Percentiles rank a stretch among this genome's conserved stretches.
Conservation (phyloP, 2,797 vertebrate genomes). For the Varecia variegata region DNA sequence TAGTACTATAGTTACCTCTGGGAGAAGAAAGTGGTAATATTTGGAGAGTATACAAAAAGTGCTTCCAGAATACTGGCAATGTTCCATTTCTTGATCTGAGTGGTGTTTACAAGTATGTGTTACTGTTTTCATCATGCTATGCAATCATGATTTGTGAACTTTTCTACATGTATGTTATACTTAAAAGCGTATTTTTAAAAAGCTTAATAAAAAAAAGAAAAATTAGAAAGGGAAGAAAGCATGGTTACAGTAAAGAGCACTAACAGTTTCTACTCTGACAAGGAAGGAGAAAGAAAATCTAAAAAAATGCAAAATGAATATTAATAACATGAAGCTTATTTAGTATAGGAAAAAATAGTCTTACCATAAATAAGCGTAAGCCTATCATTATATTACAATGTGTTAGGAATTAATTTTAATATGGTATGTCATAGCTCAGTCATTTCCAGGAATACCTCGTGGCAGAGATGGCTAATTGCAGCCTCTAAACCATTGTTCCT, state of each 20-base stretch:
- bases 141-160: background rate
- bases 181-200: conserved; percentile 6
- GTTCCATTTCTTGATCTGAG: background rate
- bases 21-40: background rate
- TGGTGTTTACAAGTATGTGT: background rate
- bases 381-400: background rate
- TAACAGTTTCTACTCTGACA: background rate
- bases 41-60: background rate
- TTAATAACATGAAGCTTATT: background rate
- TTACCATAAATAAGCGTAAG: background rate
- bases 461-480: background rate
- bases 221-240: background rate
- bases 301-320: background rate
- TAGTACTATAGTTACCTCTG: background rate
- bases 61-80: background rate
- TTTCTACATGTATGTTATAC: background rate
- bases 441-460: background rate
- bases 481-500: background rate
- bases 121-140: background rate
- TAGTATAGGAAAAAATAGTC: background rate
- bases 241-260: background rate
- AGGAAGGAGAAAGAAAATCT: background rate
- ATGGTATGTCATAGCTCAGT: background rate
- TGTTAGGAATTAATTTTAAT: background rate
- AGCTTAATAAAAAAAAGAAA: background rate